These are phyloP conservation scores for Sminthopsis crassicaudata DNA, from an alignment of 2,113 vertebrate species.

Conservation along the genomic window DNA sequence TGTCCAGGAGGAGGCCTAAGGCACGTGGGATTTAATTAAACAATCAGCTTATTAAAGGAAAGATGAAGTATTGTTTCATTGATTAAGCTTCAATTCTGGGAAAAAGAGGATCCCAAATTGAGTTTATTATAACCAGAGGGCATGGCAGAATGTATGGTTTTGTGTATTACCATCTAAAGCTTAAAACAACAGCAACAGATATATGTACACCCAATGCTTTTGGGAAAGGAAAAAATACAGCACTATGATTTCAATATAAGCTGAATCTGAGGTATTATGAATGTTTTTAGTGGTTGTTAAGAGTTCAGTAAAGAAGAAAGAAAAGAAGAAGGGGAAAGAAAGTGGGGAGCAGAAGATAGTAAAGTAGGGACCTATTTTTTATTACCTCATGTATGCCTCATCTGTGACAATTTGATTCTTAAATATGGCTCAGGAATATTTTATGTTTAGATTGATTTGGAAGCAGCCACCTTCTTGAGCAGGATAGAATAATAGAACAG, in stretches of 20 bases:
- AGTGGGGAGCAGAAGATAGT: neutral
- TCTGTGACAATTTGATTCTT: slow-evolving; percentile 4
- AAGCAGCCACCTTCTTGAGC: neutral
- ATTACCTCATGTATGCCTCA: neutral
- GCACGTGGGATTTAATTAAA: slow-evolving; percentile 43
- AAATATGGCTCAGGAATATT: neutral
- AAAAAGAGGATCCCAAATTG: fast-evolving
- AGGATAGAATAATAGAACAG: neutral
- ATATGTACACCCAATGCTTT: neutral
- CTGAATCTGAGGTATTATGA: neutral
- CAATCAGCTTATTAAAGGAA: slow-evolving; percentile 69
- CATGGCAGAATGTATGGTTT: neutral
- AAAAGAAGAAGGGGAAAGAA: neutral
- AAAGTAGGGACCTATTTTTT: neutral
- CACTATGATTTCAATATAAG: neutral
- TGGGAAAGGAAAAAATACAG: neutral
- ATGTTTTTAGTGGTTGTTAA: neutral
- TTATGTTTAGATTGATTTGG: slow-evolving; percentile 1
- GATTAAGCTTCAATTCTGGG: neutral
- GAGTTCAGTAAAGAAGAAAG: neutral
- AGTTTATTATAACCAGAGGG: neutral
- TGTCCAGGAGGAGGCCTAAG: slow-evolving; percentile 14
- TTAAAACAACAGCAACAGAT: slow-evolving; percentile 1
- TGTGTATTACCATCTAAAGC: neutral
- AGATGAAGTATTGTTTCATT: slow-evolving; percentile 17